Evolutionary conservation across 2,797 vertebrate species (phyloP), one percentile per base, ranked within the genome.

Genomic region (Enteromius afrohamiltoni): DNA sequence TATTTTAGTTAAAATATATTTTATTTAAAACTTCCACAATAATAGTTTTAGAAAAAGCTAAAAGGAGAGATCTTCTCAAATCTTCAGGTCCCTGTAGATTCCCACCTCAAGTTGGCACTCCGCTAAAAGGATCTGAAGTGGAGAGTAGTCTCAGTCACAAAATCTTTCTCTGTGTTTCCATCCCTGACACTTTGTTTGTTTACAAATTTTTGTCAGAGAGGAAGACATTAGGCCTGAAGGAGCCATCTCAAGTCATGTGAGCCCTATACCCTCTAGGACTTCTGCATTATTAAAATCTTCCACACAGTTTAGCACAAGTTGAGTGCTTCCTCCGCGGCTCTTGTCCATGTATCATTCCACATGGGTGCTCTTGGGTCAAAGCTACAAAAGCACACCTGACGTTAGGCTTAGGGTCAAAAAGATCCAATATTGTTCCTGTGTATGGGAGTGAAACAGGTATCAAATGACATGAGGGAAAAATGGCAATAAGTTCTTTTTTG

Each of bases 211-310:
- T 69, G 77, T 77, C 62, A 5, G n/a, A 68, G 49, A 81, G 62
- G 26, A 75, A 85, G 37, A 40, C 42, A 69, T 45, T 51, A n/a
- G 51, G 42, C 53, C 37, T 62, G 34, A 49, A 82, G 79, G 34
- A 80, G 79, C 65, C 65, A 80, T 62, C 26, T 81, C 42, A 23
- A 79, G 42, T 79, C 71, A 75, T 69, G 55, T 74, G 60, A 84
- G 60, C 51, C 6, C 40, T 47, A 69, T 81, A 62, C 40, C 68
- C 68, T 51, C 26, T 51, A 89, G 78, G 88, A 88, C 87, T 90
- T 85, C 81, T 88, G 70, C 89, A 87, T 89, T 88, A 90, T 90
- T 91, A 88, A 91, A 89, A 86, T 88, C 74, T 86, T 85, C 89
- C 91, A 91, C 90, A 62, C 34, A 88, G 86, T 90, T 90, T 8